Evolutionary conservation across 2,797 vertebrate species (phyloP), one percentile per base, ranked within the genome.

Genomic region (Euphonia xanthogaster): DNA sequence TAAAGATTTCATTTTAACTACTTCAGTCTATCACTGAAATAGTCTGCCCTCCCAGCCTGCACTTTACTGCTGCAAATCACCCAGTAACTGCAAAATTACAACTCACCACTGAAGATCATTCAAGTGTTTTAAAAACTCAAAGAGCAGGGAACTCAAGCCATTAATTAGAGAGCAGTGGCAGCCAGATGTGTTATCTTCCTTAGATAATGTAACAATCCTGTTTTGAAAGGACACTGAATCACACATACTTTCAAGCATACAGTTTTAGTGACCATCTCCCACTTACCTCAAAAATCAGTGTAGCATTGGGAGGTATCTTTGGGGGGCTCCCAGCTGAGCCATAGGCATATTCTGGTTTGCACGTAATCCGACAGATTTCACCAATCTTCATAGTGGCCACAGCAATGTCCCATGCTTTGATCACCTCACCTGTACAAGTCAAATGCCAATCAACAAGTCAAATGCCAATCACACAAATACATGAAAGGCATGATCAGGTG

Each of bases 381-480:
- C 99, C 99, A 13, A 98, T 89, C 96, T 98, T 99, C 99, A 99
- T 99, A 15, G 99, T 99, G 4, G 98, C 99, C 30, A 99, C 97
- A 20, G 99, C 99, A 28, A 99, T 98, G 96, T 99, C 99, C 99
- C 99, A 99, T 31, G 99, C 99, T 97, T 99, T 99, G 96, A 99
- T 99, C 84, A 99, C 99, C 96, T 99, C 99, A 94, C 99, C 99
- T 99, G 33, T 24, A 22, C 28, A 92, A 88, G 40, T 13, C 48
- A 95, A 47, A 96, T 24, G 42, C 58, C 62, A 79, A 58, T 9
- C 54, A 82, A 22, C 28, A 92, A 88, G 40, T 13, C 48, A 95
- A 47, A 96, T 24, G 42, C 58, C 62, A 79, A 58, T 9, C 54
- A 82, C n/a, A n/a, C n/a, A n/a, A n/a, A n/a, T 22, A 15, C 8